phyloP scores from a whole-genome alignment of 2,888 invertebrate species.

The Exocentrus adspersus region DNA sequence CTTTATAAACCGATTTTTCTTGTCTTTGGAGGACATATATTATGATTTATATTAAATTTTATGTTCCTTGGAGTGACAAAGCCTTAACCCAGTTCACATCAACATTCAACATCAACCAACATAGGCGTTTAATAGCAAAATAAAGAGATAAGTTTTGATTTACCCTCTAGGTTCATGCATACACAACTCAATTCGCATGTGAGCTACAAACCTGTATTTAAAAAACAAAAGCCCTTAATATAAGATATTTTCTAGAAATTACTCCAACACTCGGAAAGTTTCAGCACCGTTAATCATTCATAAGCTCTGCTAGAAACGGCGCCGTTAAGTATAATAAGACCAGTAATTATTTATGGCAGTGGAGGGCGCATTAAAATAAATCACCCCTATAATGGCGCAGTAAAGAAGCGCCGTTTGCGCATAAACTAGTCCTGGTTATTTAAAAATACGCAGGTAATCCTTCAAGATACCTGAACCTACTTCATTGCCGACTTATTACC shows the following conservation, averaged over 20 bases:
- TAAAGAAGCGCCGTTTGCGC: background rate
- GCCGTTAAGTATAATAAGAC: constrained; percentile 4
- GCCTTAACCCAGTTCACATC: no score
- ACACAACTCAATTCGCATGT: no score
- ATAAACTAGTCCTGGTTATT: constrained; percentile 5
- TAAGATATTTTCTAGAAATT: background rate
- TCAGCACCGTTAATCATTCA: background rate
- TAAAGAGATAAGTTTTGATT: no score
- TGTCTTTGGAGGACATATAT: no score
- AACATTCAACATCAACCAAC: no score
- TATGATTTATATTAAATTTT: no score
- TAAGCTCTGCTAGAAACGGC: background rate
- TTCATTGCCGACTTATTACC: constrained; percentile 9
- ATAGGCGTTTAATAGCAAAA: no score
- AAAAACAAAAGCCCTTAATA: background rate
- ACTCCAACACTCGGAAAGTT: background rate
- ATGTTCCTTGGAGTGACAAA: no score
- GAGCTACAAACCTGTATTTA: background rate
- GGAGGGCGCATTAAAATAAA: background rate
- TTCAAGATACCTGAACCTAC: constrained; percentile 6
- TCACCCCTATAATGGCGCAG: background rate
- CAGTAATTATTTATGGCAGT: background rate
- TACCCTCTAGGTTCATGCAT: no score
- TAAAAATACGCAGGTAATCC: constrained; percentile 14
- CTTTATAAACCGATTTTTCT: no score